Evolutionary conservation across 1,140 invertebrate genomes (phyloP), one percentile per base, ranked within the genome.

Genomic region (Cardiocondyla obscurior): DNA sequence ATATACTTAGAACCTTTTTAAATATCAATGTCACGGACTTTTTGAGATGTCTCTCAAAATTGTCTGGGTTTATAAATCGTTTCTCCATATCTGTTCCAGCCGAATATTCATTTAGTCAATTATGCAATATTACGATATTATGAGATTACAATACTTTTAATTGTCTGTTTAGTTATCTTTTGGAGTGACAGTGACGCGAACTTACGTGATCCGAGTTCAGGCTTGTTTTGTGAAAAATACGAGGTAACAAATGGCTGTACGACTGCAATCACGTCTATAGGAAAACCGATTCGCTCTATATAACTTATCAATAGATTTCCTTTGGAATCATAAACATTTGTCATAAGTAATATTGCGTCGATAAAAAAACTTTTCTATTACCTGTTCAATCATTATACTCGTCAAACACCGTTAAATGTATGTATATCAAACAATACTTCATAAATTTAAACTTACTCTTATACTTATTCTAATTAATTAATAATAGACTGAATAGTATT

Each of bases 161-260:
- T 28, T 44, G 53, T 74, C 19, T 19, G 4, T 30, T 25, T 3
- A 42, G 60, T 70, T 7, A 64, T 70, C 28, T 12, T 22, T 42
- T 19, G 46, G 62, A 82, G 16, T 76, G 76, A n/a, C 70, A 69
- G 55, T 81, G 14, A 81, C 51, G 22, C 74, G 12, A 39, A 22
- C 28, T 33, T 44, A 55, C 12, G 8, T 39, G 51, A 58, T 77
- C 46, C 28, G 58, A 57, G 49, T 88, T 84, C 67, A 84, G 72
- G 76, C 72, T 85, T 85, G 81, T 88, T 88, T n/a, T 88, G 69
- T 88, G 79, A 74, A 67, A 70, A 88, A 81, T 88, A 85, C 64
- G 74, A 83, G 84, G 74, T 88, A 84, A 81, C 87, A 88, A 88
- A 88, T 88, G 84, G 81, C 81, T 88, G 83, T 85, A 81, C 44